These are phyloP conservation scores for Meiosimyza decipiens DNA, from an alignment of 2,888 invertebrate genomes.

Conservation along the genomic window DNA sequence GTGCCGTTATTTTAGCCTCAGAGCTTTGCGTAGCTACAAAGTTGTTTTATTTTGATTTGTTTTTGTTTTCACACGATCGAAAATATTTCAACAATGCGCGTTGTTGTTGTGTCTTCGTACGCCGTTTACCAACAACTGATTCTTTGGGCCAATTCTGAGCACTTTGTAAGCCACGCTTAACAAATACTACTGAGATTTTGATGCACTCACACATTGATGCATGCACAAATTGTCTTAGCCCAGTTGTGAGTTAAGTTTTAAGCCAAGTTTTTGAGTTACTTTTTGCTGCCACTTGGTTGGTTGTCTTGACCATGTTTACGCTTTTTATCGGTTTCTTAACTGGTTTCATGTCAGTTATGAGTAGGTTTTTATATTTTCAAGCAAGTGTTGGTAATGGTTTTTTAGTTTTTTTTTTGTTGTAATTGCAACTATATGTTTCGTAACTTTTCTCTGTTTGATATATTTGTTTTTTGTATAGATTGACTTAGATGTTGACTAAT, in stretches of 20 bases:
- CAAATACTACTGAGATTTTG: background rate
- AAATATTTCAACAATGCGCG: constrained; percentile 1
- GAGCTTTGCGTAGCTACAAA: no score
- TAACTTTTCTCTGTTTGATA: constrained; percentile 5
- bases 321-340: constrained; percentile 27
- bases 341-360: constrained; percentile 36
- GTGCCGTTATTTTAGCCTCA: no score
- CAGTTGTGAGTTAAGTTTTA: constrained; percentile 35
- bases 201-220: background rate
- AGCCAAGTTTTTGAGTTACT: constrained; percentile 35
- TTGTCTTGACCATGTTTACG: constrained; percentile 20
- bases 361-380: constrained; percentile 26
- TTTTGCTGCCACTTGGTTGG: constrained; percentile 44
- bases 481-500: constrained; percentile 37
- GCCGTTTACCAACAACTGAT: constrained; percentile 44
- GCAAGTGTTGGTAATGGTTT: background rate
- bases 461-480: constrained; percentile 17
- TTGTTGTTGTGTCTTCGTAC: constrained; percentile 41
- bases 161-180: constrained; percentile 37
- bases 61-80: no score
- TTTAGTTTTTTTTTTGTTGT: background rate
- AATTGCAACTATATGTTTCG: background rate
- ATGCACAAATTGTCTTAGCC: constrained; percentile 6
- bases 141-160: constrained; percentile 41
- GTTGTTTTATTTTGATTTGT: no score